Evolutionary conservation across 2,797 vertebrate genomes (phyloP).

Genomic region (Spea hammondii): DNA sequence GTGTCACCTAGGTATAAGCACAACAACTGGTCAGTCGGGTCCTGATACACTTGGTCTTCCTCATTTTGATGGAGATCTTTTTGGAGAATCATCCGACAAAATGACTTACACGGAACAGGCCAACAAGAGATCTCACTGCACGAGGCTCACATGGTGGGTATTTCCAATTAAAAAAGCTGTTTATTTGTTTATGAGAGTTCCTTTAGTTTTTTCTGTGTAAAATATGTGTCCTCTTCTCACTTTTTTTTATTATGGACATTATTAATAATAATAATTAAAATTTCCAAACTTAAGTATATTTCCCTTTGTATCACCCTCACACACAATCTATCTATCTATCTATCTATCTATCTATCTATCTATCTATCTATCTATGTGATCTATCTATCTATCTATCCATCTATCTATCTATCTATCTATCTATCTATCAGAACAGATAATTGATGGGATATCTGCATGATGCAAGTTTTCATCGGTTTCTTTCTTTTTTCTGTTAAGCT

Average conservation of each 20-base stretch:
- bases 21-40: background rate
- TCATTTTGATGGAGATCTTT: constrained; percentile 54
- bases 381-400: too few species aligned
- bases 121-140: constrained; percentile 66
- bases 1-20: constrained; percentile 36
- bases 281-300: too few species aligned
- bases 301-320: too few species aligned
- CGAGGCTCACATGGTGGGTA: constrained; percentile 74
- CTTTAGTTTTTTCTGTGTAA: background rate
- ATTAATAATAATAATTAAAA: too few species aligned
- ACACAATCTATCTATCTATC: too few species aligned
- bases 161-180: background rate
- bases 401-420: too few species aligned
- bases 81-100: constrained; percentile 60
- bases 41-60: background rate
- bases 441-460: too few species aligned
- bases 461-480: background rate
- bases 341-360: too few species aligned
- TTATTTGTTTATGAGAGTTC: background rate
- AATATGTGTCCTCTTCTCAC: background rate
- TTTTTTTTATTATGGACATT: too few species aligned
- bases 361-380: too few species aligned
- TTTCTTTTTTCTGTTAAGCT: constrained; percentile 65
- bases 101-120: constrained; percentile 66
- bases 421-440: too few species aligned